phyloP scores from a whole-genome alignment of 2,888 invertebrate species.

The Mayetiola destructor region DNA sequence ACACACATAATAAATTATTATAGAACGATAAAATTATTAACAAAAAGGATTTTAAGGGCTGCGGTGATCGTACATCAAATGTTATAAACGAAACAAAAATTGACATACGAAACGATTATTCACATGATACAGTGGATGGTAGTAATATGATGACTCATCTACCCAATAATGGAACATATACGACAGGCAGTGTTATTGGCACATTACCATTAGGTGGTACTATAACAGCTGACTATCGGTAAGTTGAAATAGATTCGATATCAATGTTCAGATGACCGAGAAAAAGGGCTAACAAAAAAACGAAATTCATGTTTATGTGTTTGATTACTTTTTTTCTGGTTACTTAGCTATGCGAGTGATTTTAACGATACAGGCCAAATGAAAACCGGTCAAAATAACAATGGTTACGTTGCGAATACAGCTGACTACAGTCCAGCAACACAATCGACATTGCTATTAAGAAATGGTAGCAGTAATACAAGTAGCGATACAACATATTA shows the following conservation, averaged over 20 bases:
- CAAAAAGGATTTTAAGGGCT: constrained; percentile 51
- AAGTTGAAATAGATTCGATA: too few species aligned
- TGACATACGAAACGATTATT: constrained; percentile 43
- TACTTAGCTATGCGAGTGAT: constrained; percentile 30
- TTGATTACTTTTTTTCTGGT: constrained; percentile 19
- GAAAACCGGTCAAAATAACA: constrained; percentile 66
- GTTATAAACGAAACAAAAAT: constrained; percentile 71
- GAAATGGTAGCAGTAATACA: constrained; percentile 14
- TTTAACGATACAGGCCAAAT: constrained; percentile 28
- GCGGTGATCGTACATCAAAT: constrained; percentile 71
- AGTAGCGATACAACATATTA: constrained; percentile 15
- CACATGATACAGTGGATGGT: not conserved
- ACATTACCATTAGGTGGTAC: not conserved
- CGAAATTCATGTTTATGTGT: too few species aligned
- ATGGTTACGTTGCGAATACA: constrained; percentile 69
- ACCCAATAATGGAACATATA: not conserved
- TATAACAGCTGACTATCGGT: not conserved
- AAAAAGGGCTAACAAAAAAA: too few species aligned
- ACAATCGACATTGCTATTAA: constrained; percentile 34
- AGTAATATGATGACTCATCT: constrained; percentile 6
- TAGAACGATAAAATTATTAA: constrained; percentile 27
- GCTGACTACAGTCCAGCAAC: constrained; percentile 70
- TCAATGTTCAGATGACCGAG: too few species aligned
- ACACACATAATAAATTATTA: too few species aligned
- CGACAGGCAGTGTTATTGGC: constrained; percentile 7